phyloP scores from a whole-genome alignment of 2,888 invertebrate species.

The Nasonia oneida region DNA sequence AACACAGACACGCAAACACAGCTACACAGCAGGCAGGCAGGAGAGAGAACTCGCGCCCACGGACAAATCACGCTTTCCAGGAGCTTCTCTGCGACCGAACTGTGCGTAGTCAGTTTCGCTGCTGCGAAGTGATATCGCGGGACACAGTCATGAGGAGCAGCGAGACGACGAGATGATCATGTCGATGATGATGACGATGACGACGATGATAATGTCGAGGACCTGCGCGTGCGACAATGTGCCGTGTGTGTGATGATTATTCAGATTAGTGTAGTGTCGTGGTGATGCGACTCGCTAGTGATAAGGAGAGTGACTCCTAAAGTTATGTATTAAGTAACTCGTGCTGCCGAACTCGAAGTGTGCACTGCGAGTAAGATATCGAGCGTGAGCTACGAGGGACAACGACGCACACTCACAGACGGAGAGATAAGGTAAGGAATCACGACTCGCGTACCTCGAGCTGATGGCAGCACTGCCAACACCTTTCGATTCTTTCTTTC shows the following conservation, averaged over 20 bases:
- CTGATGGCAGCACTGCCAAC: background rate
- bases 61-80: background rate
- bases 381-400: background rate
- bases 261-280: slow-evolving; percentile 76
- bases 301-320: slow-evolving; percentile 62
- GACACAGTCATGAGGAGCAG: background rate
- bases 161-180: background rate
- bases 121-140: background rate
- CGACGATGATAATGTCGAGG: background rate
- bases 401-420: no score
- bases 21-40: background rate
- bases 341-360: background rate
- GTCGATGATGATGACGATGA: background rate
- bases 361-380: background rate
- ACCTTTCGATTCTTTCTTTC: background rate
- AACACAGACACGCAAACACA: slow-evolving; percentile 54
- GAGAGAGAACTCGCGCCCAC: background rate
- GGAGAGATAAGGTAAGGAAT: slow-evolving; percentile 12
- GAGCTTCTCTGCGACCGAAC: background rate
- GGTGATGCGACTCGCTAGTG: slow-evolving; percentile 75
- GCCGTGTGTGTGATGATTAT: slow-evolving; percentile 76
- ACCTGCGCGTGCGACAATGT: slow-evolving; percentile 68
- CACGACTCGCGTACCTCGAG: background rate
- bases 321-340: background rate
- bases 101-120: background rate